Conservation (phyloP, 2,797 vertebrate species). For the Tragopan temminckii region DNA sequence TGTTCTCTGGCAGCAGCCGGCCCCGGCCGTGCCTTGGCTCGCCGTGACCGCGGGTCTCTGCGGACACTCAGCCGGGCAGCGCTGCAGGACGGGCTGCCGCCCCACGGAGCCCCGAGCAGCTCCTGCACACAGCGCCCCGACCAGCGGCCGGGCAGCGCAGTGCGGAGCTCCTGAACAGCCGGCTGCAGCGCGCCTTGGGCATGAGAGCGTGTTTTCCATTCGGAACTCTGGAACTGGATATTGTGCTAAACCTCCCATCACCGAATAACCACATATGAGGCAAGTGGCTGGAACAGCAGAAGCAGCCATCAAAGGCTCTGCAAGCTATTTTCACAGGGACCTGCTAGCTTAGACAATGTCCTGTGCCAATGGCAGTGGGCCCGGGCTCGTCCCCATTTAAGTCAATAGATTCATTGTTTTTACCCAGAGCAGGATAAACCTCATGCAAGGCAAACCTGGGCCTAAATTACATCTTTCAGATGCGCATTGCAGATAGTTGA, state of each 20-base stretch:
- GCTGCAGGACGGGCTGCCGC: too few species aligned
- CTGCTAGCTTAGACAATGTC: rapidly evolving
- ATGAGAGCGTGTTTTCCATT: neutral
- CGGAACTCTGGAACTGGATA: neutral
- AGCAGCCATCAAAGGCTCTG: neutral
- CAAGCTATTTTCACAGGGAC: rapidly evolving
- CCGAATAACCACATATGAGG: rapidly evolving
- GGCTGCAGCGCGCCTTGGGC: rapidly evolving
- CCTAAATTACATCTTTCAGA: neutral
- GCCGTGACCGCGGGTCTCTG: too few species aligned
- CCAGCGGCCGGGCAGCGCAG: rapidly evolving
- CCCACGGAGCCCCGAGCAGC: too few species aligned
- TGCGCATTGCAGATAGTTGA: neutral
- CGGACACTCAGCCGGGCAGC: too few species aligned
- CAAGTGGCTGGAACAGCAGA: neutral
- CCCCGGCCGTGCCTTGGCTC: too few species aligned
- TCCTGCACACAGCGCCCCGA: too few species aligned
- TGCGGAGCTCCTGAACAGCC: neutral
- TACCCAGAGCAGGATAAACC: neutral
- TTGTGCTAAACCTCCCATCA: neutral
- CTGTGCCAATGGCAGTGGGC: neutral
- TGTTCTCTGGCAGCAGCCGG: too few species aligned
- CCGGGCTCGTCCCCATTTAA: neutral
- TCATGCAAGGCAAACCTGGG: rapidly evolving
- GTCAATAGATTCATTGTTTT: neutral